Conservation (phyloP, 2,797 vertebrate genomes). For the Pitangus sulphuratus region DNA sequence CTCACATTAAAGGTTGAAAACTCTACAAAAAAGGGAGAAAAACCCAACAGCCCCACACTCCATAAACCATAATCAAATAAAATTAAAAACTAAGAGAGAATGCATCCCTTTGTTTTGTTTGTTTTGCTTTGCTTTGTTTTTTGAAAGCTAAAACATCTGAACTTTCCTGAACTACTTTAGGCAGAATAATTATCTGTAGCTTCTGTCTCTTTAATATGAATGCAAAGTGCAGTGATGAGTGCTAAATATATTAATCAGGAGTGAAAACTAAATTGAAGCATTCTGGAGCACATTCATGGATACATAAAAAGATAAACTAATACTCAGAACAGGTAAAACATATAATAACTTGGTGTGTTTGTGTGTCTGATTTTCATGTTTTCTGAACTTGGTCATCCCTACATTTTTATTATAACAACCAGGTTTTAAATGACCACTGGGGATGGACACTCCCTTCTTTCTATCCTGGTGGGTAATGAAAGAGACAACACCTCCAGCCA, state of each 20-base stretch:
- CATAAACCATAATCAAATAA: not conserved
- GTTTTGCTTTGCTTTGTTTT: not conserved
- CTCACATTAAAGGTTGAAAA: not conserved
- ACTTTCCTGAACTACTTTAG: not conserved
- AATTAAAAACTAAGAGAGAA: not conserved
- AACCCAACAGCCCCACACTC: not conserved
- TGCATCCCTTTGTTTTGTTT: not conserved
- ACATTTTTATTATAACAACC: conserved; percentile 66
- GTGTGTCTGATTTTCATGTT: conserved; percentile 74
- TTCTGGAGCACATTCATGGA: not conserved
- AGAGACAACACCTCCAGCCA: conserved; percentile 75
- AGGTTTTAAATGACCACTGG: conserved; percentile 82
- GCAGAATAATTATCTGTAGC: not conserved
- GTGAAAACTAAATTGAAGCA: not conserved
- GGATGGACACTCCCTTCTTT: conserved; percentile 72
- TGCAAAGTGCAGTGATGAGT: not conserved
- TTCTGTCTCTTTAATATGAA: not conserved
- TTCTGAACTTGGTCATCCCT: conserved; percentile 76
- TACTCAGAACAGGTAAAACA: not conserved
- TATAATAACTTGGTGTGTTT: conserved; percentile 1
- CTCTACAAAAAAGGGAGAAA: not conserved
- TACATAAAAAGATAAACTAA: not conserved
- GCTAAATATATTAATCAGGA: conserved; percentile 1
- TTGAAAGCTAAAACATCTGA: not conserved
- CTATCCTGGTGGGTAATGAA: conserved; percentile 77